Evolutionary conservation across 2,113 vertebrate genomes (phyloP).

Genomic region (Myotis lucifugus): DNA sequence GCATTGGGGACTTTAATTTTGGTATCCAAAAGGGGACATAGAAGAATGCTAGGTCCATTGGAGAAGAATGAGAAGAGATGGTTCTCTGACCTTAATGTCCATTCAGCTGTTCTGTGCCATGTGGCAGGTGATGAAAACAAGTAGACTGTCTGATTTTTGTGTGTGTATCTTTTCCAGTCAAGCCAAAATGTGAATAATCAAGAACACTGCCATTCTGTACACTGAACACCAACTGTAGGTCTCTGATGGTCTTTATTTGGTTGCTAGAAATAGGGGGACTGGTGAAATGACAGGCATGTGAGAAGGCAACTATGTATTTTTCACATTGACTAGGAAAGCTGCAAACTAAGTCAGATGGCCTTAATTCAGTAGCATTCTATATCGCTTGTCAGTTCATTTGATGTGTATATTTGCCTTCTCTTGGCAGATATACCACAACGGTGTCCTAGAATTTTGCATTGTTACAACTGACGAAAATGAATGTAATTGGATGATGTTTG

Average conservation of each 20-base stretch:
- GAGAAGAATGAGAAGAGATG: background rate
- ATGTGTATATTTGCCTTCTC: slow-evolving; percentile 34
- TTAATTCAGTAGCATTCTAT: background rate
- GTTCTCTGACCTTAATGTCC: background rate
- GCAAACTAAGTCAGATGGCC: background rate
- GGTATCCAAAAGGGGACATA: background rate
- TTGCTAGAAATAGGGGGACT: background rate
- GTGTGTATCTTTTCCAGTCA: background rate
- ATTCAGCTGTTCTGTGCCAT: background rate
- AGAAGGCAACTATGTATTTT: background rate
- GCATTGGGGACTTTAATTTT: background rate
- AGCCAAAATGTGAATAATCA: background rate
- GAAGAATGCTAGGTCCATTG: background rate
- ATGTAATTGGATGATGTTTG: slow-evolving; percentile 99
- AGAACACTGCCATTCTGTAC: background rate
- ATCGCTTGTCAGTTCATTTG: background rate
- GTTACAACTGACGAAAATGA: slow-evolving; percentile 95
- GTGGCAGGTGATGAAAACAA: background rate
- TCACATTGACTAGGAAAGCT: background rate
- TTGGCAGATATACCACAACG: slow-evolving; percentile 93
- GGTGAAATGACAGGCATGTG: background rate
- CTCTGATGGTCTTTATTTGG: background rate
- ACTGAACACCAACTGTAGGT: background rate
- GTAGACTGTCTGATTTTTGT: background rate
- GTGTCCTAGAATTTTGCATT: slow-evolving; percentile 93